Evolutionary conservation across 2,888 invertebrate species (phyloP).

Genomic region (Dynastes tityus): DNA sequence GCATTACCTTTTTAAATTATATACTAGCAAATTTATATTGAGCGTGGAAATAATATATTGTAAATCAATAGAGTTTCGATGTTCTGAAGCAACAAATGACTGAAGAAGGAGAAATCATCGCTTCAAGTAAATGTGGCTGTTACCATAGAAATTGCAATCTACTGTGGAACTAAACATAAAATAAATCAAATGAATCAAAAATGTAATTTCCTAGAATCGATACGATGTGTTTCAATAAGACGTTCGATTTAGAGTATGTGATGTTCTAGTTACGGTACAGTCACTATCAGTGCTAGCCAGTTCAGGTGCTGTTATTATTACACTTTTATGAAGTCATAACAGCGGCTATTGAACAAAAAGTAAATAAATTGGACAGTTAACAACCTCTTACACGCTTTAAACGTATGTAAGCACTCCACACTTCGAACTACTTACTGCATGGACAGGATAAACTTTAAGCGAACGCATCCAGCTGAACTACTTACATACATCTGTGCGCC

Average conservation of each 20-base stretch:
- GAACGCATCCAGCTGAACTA: background rate
- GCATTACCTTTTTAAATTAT: too few relatives aligned
- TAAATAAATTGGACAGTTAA: conserved; percentile 32
- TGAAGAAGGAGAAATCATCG: too few relatives aligned
- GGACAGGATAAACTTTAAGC: background rate
- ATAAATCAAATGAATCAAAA: too few relatives aligned
- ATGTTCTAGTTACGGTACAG: background rate
- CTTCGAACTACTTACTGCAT: background rate
- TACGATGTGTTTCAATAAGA: too few relatives aligned
- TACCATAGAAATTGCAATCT: too few relatives aligned
- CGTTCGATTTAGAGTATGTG: background rate
- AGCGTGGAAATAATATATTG: too few relatives aligned
- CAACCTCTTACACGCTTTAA: conserved; percentile 34
- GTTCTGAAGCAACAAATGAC: too few relatives aligned
- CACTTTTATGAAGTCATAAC: conserved; percentile 20
- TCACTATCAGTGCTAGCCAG: background rate
- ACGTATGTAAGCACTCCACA: conserved; percentile 14
- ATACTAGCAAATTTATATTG: too few relatives aligned
- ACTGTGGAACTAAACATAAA: too few relatives aligned
- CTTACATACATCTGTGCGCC: background rate
- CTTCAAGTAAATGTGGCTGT: too few relatives aligned
- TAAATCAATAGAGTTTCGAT: too few relatives aligned
- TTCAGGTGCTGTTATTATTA: background rate
- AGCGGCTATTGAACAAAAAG: conserved; percentile 6
- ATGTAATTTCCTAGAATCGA: too few relatives aligned